phyloP scores from a whole-genome alignment of 1,140 invertebrate genomes.

The Paralvinella palmiformis region DNA sequence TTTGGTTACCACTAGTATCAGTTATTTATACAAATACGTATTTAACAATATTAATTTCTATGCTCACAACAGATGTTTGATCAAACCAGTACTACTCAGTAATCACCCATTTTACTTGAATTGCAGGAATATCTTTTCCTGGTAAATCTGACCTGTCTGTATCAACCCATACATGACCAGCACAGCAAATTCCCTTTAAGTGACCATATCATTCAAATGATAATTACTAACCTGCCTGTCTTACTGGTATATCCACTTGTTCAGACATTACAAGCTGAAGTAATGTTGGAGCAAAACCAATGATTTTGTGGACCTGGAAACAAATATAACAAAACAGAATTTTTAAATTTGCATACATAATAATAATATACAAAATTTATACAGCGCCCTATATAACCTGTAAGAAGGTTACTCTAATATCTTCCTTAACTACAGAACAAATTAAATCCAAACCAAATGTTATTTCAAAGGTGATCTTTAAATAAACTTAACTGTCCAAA shows the following conservation, averaged over 20 bases:
- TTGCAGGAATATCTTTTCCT: too few relatives aligned
- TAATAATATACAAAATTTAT: neutral
- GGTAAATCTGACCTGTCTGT: too few relatives aligned
- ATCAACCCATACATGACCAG: too few relatives aligned
- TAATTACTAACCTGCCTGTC: constrained; percentile 72
- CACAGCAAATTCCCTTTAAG: too few relatives aligned
- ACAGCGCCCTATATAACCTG: neutral
- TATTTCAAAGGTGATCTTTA: neutral
- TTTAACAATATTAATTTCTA: too few relatives aligned
- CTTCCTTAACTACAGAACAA: constrained; percentile 13
- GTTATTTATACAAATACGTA: too few relatives aligned
- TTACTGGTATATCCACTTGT: constrained; percentile 80
- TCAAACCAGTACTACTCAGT: too few relatives aligned
- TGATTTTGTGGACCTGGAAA: constrained; percentile 84
- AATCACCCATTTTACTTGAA: too few relatives aligned
- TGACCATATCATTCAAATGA: neutral
- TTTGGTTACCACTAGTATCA: too few relatives aligned
- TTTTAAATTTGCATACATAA: neutral
- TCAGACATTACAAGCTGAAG: constrained; percentile 85
- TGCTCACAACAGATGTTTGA: too few relatives aligned
- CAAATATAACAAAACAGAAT: neutral
- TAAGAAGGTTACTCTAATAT: neutral
- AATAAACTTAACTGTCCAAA: neutral
- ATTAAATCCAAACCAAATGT: neutral
- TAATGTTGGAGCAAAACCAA: constrained; percentile 88